Conservation (phyloP, 2,797 vertebrate species). For the Esox masquinongy region DNA sequence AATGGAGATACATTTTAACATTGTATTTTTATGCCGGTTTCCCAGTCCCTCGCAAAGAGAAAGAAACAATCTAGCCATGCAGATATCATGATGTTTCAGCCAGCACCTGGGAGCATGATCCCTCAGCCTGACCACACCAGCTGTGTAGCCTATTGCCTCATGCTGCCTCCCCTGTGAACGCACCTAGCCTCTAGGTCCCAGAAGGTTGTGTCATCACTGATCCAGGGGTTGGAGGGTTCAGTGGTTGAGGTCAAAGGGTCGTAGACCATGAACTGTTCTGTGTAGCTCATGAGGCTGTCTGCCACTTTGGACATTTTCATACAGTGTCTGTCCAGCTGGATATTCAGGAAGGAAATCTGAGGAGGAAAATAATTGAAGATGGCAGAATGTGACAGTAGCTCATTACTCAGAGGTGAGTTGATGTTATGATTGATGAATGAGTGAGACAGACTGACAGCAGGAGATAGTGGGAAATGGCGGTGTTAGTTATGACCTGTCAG, state of each 20-base stretch:
- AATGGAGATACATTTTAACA: too few species aligned
- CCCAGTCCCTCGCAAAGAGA: too few species aligned
- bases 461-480: neutral
- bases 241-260: conserved; percentile 85
- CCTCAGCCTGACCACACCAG: neutral
- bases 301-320: conserved; percentile 99
- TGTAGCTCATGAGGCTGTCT: conserved; percentile 92
- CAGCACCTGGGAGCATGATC: neutral
- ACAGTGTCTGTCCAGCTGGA: conserved; percentile 94
- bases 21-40: too few species aligned
- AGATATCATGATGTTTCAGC: neutral
- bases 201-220: conserved; percentile 84
- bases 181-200: conserved; percentile 95
- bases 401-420: conserved; percentile 47
- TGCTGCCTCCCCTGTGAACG: conserved; percentile 19
- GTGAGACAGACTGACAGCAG: neutral
- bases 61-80: neutral
- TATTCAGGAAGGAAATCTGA: conserved; percentile 92
- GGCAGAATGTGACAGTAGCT: conserved; percentile 10
- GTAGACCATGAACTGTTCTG: conserved; percentile 92
- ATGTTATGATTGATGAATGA: conserved; percentile 48
- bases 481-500: conserved; percentile 5
- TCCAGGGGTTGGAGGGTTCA: conserved; percentile 93
- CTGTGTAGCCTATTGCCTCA: neutral
- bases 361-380: conserved; percentile 37